Conservation (phyloP, 2,797 vertebrate species). For the Anableps anableps region DNA sequence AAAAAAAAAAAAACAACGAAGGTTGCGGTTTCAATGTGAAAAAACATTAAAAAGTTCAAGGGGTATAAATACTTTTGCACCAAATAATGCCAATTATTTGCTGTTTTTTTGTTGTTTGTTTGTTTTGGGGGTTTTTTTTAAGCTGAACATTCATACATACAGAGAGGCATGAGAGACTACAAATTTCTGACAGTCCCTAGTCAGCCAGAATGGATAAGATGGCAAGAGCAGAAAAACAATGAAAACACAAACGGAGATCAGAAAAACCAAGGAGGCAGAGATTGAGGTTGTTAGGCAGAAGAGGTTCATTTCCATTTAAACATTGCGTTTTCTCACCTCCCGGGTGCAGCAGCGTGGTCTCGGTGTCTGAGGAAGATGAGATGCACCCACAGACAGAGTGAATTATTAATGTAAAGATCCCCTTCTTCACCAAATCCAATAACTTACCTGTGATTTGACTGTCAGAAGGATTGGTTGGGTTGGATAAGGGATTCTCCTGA, state of each 20-base stretch:
- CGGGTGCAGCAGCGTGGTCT: conserved; percentile 41
- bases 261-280: conserved; percentile 34
- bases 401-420: conserved; percentile 81
- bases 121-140: conserved; percentile 18
- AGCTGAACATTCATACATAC: background rate
- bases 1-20: background rate
- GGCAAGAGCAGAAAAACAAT: conserved; percentile 14
- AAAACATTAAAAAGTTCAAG: background rate
- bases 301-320: conserved; percentile 64
- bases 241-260: conserved; percentile 46
- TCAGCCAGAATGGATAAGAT: conserved; percentile 41
- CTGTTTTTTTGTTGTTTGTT: background rate
- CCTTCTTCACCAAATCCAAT: conserved; percentile 70
- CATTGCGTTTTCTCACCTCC: conserved; percentile 53
- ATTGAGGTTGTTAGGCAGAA: conserved; percentile 45
- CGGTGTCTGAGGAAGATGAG: conserved; percentile 50
- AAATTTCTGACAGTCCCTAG: conserved; percentile 45
- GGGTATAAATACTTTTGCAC: background rate
- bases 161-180: conserved; percentile 28
- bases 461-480: conserved; percentile 71
- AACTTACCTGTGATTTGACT: conserved; percentile 74
- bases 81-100: conserved; percentile 25
- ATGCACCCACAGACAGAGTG: conserved; percentile 62
- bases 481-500: conserved; percentile 52
- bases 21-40: background rate